Evolutionary conservation across 2,113 vertebrate genomes (phyloP), one percentile per base, ranked within the genome.

Genomic region (Chaetorhynchus papuensis): DNA sequence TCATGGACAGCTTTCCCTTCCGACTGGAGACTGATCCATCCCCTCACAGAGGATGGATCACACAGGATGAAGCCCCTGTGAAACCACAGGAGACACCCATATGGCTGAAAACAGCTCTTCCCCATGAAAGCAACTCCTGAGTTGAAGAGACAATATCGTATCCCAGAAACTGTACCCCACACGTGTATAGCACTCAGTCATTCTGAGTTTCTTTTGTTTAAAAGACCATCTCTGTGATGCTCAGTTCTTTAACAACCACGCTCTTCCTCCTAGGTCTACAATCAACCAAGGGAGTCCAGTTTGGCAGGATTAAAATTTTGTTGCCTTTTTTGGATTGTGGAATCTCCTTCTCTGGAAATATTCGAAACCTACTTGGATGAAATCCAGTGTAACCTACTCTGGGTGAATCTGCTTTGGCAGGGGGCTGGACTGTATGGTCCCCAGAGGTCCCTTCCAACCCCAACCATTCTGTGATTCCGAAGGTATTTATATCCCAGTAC

Each of bases 301-400:
- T 20, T 31, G 37, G 30, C 28, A 87, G 26, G 28, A 77, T 50
- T n/a, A 76, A 83, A 88, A 69, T 11, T 50, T 35, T 7, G 52
- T 5, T 45, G 30, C 20, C 33, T 69, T n/a, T 52, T 81, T 74
- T 10, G 59, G 20, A 23, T 26, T n/a, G 60, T 53, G 69, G 39
- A 52, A 52, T 39, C 22, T 89, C 44, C 23, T 56, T 35, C 35
- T n/a, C 39, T n/a, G 13, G 37, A 66, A 65, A 39, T 39, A n/a
- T 15, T 60, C 33, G 21, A 72, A 75, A 52, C 16, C 5, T 30
- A 10, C 20, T 42, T 66, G 45, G 33, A 66, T 30, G 23, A 39
- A 89, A 39, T 16, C 7, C 0, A 0, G 6, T n/a, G 13, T 53
- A 66, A 74, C 28, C 39, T 45, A 11, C 9, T 39, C 33, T n/a